Evolutionary conservation across 2,888 invertebrate species (phyloP).

Genomic region (Calameuta filiformis): DNA sequence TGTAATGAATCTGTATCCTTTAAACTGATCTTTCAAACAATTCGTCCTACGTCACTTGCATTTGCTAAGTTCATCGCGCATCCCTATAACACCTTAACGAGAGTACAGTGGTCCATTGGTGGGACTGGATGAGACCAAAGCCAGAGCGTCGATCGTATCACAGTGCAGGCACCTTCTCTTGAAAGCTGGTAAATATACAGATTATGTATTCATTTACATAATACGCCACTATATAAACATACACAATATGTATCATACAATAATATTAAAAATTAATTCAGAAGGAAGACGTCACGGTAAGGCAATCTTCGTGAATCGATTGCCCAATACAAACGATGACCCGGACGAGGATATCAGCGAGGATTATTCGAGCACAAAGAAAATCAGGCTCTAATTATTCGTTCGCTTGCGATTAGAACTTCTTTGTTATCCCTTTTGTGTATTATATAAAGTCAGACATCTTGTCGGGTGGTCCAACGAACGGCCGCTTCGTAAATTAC

Average conservation of each 20-base stretch:
- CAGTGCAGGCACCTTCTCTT: slow-evolving; percentile 73
- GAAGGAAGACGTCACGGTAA: slow-evolving; percentile 56
- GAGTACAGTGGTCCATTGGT: slow-evolving; percentile 73
- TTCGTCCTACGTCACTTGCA: not conserved
- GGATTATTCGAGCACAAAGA: slow-evolving; percentile 6
- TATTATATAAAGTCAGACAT: not conserved
- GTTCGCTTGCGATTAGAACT: not conserved
- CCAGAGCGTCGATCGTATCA: slow-evolving; percentile 73
- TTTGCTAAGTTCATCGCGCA: not conserved
- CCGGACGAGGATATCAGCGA: slow-evolving; percentile 8
- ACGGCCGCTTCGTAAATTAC: not conserved
- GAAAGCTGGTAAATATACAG: slow-evolving; percentile 71
- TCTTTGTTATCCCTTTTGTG: not conserved
- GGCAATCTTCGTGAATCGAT: slow-evolving; percentile 44
- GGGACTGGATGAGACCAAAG: slow-evolving; percentile 77
- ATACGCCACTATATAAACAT: not conserved
- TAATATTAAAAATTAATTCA: slow-evolving; percentile 26
- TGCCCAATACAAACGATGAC: not conserved
- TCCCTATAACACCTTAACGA: slow-evolving; percentile 2
- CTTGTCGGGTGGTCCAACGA: not conserved
- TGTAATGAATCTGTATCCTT: slow-evolving; percentile 79
- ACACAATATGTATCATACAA: not conserved
- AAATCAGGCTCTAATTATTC: slow-evolving; percentile 13
- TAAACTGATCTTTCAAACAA: slow-evolving; percentile 15
- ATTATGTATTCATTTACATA: not conserved